Conservation (phyloP, 2,888 invertebrate genomes). For the Agrypnus murinus region DNA sequence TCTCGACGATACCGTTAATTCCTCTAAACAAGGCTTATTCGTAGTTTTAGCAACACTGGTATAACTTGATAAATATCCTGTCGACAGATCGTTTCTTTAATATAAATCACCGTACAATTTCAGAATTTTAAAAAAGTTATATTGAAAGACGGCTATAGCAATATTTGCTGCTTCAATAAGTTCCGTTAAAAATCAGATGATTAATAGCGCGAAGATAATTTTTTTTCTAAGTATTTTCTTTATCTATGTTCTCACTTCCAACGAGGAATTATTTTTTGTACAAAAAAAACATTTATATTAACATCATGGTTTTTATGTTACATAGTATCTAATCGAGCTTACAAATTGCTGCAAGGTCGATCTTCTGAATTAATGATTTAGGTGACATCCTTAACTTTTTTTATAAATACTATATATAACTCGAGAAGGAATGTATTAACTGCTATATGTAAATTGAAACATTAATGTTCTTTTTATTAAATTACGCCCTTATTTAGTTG, state of each 20-base stretch:
- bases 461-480: neutral
- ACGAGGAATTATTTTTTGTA: constrained; percentile 1
- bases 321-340: constrained; percentile 14
- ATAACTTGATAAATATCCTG: constrained; percentile 51
- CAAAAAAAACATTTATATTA: constrained; percentile 18
- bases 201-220: constrained; percentile 19
- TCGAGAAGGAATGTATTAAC: constrained; percentile 20
- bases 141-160: constrained; percentile 31
- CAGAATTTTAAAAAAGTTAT: constrained; percentile 31
- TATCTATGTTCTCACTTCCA: constrained; percentile 12
- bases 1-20: neutral
- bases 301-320: neutral
- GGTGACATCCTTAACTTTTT: constrained; percentile 19
- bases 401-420: neutral
- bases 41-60: constrained; percentile 8
- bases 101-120: constrained; percentile 50
- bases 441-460: constrained; percentile 12
- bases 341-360: constrained; percentile 33
- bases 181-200: constrained; percentile 29
- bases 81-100: constrained; percentile 50
- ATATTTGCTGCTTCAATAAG: constrained; percentile 30
- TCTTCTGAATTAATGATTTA: constrained; percentile 30
- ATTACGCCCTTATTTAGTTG: neutral
- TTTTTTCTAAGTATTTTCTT: neutral
- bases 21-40: neutral